Base-by-base conservation (phyloP, 1,140 invertebrate species). In the Solen grandis region DNA sequence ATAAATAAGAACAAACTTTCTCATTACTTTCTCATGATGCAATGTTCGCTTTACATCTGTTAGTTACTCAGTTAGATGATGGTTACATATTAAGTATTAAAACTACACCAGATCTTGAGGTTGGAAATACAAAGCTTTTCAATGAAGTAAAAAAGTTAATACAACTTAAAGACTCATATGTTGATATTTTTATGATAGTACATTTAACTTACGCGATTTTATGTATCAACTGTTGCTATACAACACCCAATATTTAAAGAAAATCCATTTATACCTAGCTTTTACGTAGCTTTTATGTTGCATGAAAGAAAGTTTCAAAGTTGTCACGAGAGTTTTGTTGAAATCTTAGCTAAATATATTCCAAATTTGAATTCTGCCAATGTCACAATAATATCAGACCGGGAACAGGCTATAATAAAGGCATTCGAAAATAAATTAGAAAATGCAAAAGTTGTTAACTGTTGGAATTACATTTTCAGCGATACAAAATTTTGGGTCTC, bases 21-120 rank as follows among this genome's bases (percentile, higher is more conserved):
- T n/a, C n/a, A n/a, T n/a, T n/a, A 33, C n/a, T 73, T 1, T 73
- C 54, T 27, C 70, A 59, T 60, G 70, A 59, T 35, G 10, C 54
- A 10, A 73, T 59, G 33, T 73, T 5, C 41, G 52, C 70, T 0
- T 38, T 59, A n/a, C 70, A 73, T 38, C 25, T 73, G 19, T 73
- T 59, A 60, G 54, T 73, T 10, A 59, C 54, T 25, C 70, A 73
- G 41, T 27, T 73, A 73, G 55, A 73, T 59, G 70, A 38, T 36
- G 57, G 41, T n/a, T n/a, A n/a, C n/a, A n/a, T n/a, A n/a, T n/a
- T n/a, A n/a, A n/a, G n/a, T n/a, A n/a, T n/a, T n/a, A 38, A 60
- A n/a, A n/a, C n/a, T 73, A 74, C 70, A n/a, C 70, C 70, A 1
- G 70, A 74, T 74, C 27, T 74, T 19, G 70, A 74, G 2, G 57